Base-by-base conservation (phyloP, 2,888 invertebrate species). In the Neocrepidodera transversa region DNA sequence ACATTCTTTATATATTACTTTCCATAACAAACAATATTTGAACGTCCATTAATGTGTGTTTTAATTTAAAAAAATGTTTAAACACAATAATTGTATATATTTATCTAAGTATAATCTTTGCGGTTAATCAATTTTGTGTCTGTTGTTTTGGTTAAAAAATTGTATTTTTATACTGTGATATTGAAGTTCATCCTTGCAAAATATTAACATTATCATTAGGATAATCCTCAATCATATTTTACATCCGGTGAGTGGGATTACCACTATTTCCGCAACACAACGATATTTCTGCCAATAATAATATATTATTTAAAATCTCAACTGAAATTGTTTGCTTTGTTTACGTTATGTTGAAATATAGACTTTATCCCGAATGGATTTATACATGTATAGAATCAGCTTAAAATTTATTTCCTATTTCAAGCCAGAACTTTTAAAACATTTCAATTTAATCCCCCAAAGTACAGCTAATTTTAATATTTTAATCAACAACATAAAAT, bases 211-310 rank as follows among this genome's bases (percentile, higher is more conserved):
- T 65, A 63, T 67, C 67, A 68, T 69, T 67, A 65, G 73, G 73
- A 73, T 74, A 71, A 74, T 74, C 71, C 69, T 63, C 64, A 70
- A 70, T 70, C 68, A 65, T 68, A 66, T 65, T 68, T 62, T 62
- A 55, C 64, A 69, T 72, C 70, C 70, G 68, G 68, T 70, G 68
- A 71, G 69, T 67, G 68, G 67, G 69, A 69, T 71, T 68, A 69
- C 66, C 69, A 68, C 67, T 63, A 68, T 71, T 71, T 72, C 72
- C 72, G 70, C 69, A 69, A 47, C 36, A 45, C 43, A 38, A 53
- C 55, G 56, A 58, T 57, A 60, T 59, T 53, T 38, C 56, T 59
- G 60, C 50, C 58, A 48, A 48, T 57, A 56, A 58, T 60, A 58
- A 52, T 58, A 56, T 36, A 52, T 30, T 53, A 52, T 63, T 58